These are phyloP conservation scores for Struthidea cinerea DNA, from an alignment of 2,113 vertebrate species.

Conservation along the genomic window DNA sequence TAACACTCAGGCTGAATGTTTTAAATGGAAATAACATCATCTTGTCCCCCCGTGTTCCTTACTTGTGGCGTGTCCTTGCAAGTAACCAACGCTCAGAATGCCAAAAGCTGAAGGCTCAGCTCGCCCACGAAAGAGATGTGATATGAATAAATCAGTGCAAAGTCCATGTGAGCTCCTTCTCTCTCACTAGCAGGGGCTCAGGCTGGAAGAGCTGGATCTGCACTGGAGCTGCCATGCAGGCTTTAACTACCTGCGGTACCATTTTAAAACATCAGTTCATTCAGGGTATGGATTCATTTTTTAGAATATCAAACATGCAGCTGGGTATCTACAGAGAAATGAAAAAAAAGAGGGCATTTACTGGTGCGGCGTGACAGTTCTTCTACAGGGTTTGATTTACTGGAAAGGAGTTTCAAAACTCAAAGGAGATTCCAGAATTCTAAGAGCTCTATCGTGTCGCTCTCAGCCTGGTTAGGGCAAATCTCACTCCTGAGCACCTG, in stretches of 20 bases:
- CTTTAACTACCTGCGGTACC: not conserved
- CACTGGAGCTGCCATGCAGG: not conserved
- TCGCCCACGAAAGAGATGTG: not conserved
- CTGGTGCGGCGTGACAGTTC: accelerated
- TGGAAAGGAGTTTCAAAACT: not conserved
- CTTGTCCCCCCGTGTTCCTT: not conserved
- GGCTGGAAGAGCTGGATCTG: not conserved
- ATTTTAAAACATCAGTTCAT: not conserved
- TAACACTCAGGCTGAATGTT: not conserved
- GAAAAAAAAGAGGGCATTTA: accelerated
- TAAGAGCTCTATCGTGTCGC: not conserved
- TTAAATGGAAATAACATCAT: not conserved
- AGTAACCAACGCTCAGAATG: not conserved
- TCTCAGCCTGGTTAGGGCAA: not conserved
- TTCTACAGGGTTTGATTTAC: not conserved
- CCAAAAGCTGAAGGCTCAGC: not conserved
- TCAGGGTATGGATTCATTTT: not conserved
- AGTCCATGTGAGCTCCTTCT: not conserved
- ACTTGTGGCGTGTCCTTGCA: not conserved
- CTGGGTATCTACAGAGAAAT: not conserved
- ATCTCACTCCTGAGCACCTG: not conserved
- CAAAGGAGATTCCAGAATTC: not conserved
- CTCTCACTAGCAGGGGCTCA: not conserved
- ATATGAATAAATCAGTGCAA: conserved; percentile 7
- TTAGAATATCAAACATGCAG: not conserved